phyloP scores from a whole-genome alignment of 2,888 invertebrate genomes.

The Drosophila vallismaia region DNA sequence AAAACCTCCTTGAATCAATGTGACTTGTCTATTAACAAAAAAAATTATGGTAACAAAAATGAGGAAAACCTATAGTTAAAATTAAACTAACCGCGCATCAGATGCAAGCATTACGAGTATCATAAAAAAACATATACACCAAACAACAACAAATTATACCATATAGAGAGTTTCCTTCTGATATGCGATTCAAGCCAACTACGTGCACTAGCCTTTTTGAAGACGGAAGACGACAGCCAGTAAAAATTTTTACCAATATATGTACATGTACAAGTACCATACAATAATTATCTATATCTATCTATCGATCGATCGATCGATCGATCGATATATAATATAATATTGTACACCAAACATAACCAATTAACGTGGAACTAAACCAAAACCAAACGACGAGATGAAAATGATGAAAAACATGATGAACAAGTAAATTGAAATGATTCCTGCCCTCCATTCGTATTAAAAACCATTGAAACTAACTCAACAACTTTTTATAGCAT shows the following conservation, averaged over 20 bases:
- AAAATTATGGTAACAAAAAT: conserved; percentile 7
- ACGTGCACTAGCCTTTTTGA: conserved; percentile 46
- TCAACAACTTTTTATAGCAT: conserved; percentile 74
- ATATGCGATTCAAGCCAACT: conserved; percentile 36
- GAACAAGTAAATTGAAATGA: conserved; percentile 81
- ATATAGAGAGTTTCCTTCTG: conserved; percentile 61
- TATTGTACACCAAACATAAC: conserved; percentile 30
- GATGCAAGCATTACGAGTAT: conserved; percentile 60
- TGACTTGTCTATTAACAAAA: conserved; percentile 74
- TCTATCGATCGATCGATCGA: conserved; percentile 27
- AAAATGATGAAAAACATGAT: conserved; percentile 40
- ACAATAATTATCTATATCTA: conserved; percentile 49
- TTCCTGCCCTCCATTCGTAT: conserved; percentile 83
- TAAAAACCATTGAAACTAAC: conserved; percentile 76
- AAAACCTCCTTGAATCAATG: conserved; percentile 79
- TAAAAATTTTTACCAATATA: conserved; percentile 70
- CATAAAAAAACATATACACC: conserved; percentile 26
- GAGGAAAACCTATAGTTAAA: conserved; percentile 13
- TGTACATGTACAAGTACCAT: conserved; percentile 58
- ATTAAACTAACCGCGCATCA: conserved; percentile 52
- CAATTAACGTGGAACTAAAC: conserved; percentile 51
- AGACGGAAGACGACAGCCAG: conserved; percentile 20
- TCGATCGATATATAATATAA: conserved; percentile 24
- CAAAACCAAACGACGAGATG: conserved; percentile 55
- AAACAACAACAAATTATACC: conserved; percentile 13